Evolutionary conservation across 2,888 invertebrate species (phyloP).

Genomic region (Teinopalpus imperialis): DNA sequence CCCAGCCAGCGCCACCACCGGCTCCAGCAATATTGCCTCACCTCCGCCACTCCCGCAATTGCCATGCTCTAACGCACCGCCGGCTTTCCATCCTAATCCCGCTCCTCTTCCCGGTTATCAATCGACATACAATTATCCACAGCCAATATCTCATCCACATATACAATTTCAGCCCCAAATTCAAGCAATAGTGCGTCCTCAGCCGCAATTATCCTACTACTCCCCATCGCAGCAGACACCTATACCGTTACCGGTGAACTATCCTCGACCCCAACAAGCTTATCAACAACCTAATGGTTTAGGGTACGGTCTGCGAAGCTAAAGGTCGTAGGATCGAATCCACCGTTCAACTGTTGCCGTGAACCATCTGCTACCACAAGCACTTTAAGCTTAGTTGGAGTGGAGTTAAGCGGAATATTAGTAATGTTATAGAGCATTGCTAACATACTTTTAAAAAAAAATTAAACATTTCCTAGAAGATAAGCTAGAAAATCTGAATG

Average conservation of each 20-base stretch:
- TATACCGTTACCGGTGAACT: conserved; percentile 33
- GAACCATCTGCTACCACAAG: too few relatives aligned
- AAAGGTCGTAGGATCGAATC: too few relatives aligned
- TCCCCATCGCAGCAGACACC: conserved; percentile 36
- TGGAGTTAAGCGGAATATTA: too few relatives aligned
- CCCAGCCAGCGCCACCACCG: conserved; percentile 41
- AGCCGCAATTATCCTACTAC: conserved; percentile 32
- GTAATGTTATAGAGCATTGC: too few relatives aligned
- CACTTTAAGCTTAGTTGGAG: too few relatives aligned
- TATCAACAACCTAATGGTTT: conserved; percentile 26
- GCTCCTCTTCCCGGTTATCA: conserved; percentile 21
- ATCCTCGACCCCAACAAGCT: conserved; percentile 29
- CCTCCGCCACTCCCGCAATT: conserved; percentile 21
- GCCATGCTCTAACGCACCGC: conserved; percentile 25
- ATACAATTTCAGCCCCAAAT: conserved; percentile 16
- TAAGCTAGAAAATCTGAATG: too few relatives aligned
- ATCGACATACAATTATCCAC: conserved; percentile 26
- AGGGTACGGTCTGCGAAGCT: too few relatives aligned
- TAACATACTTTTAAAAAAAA: too few relatives aligned
- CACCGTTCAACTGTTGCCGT: too few relatives aligned
- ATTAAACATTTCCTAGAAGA: too few relatives aligned
- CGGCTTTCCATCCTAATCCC: conserved; percentile 23
- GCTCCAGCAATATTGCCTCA: conserved; percentile 29
- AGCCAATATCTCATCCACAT: conserved; percentile 25
- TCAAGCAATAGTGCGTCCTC: conserved; percentile 31